These are phyloP conservation scores for Gobio occitaniae DNA, from an alignment of 2,797 vertebrate genomes.

Conservation along the genomic window DNA sequence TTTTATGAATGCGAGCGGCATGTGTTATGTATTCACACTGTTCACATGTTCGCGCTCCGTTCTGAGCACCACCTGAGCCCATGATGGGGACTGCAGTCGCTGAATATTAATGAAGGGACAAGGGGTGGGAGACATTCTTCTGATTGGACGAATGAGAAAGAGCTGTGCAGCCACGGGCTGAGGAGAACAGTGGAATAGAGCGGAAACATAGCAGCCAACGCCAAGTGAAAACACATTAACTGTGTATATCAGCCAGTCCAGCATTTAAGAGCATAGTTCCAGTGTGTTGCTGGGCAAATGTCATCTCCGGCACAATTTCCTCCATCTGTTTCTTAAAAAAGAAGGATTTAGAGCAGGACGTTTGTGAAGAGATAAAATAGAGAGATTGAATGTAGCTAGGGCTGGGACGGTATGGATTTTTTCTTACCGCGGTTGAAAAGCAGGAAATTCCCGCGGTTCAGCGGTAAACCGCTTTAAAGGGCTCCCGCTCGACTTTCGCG, in stretches of 20 bases:
- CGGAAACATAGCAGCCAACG: slow-evolving; percentile 41
- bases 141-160: slow-evolving; percentile 63
- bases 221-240: slow-evolving; percentile 45
- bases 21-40: slow-evolving; percentile 31
- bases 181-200: slow-evolving; percentile 47
- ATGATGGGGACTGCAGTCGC: slow-evolving; percentile 69
- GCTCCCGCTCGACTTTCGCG: no score
- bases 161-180: slow-evolving; percentile 52
- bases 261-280: slow-evolving; percentile 45
- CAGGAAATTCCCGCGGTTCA: no score
- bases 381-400: slow-evolving; percentile 37
- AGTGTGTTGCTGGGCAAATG: slow-evolving; percentile 62
- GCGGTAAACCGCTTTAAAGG: no score
- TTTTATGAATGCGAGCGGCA: background rate
- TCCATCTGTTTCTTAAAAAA: slow-evolving; percentile 29
- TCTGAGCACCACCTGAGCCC: slow-evolving; percentile 65
- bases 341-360: slow-evolving; percentile 41
- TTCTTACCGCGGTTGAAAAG: no score
- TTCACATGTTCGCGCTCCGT: slow-evolving; percentile 47
- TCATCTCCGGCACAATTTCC: slow-evolving; percentile 17
- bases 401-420: no score
- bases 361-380: slow-evolving; percentile 25
- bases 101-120: slow-evolving; percentile 72
- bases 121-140: slow-evolving; percentile 51
- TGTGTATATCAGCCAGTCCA: slow-evolving; percentile 34